These are phyloP conservation scores for Euwallacea similis DNA, from an alignment of 1,140 invertebrate species.

Conservation along the genomic window DNA sequence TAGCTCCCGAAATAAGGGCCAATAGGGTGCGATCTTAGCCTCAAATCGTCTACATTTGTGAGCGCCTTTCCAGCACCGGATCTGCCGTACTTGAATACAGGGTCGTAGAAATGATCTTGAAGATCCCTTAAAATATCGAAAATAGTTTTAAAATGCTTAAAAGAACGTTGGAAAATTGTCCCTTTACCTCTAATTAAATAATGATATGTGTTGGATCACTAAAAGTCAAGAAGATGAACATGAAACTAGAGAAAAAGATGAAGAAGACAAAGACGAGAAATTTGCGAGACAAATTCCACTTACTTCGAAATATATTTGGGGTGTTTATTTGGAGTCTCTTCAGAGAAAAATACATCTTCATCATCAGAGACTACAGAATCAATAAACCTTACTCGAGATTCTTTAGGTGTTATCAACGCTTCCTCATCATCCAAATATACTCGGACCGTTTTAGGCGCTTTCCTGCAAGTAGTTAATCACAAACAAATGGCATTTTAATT, in stretches of 20 bases:
- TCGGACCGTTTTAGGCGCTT: conserved; percentile 6
- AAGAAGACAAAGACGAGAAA: not conserved
- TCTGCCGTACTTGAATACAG: too few relatives aligned
- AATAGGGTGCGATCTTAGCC: conserved; percentile 7
- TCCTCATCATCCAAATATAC: conserved; percentile 27
- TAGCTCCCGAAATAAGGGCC: not conserved
- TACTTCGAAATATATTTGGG: conserved; percentile 1
- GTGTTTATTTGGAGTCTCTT: too few relatives aligned
- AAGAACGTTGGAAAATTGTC: too few relatives aligned
- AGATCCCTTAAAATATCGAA: too few relatives aligned
- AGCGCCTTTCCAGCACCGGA: too few relatives aligned
- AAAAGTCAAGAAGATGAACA: too few relatives aligned
- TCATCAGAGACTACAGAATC: conserved; percentile 8
- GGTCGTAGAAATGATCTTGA: too few relatives aligned
- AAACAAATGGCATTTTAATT: not conserved
- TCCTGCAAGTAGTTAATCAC: not conserved
- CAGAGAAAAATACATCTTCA: not conserved
- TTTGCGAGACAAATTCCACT: not conserved
- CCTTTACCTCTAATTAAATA: too few relatives aligned
- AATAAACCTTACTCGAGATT: conserved; percentile 25
- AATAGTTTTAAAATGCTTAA: too few relatives aligned
- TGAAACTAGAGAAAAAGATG: too few relatives aligned
- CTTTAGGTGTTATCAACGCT: conserved; percentile 30
- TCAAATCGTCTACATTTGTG: not conserved
- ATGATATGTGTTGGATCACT: too few relatives aligned